Base-by-base conservation (phyloP, 2,888 invertebrate genomes). In the Plebejus argus region DNA sequence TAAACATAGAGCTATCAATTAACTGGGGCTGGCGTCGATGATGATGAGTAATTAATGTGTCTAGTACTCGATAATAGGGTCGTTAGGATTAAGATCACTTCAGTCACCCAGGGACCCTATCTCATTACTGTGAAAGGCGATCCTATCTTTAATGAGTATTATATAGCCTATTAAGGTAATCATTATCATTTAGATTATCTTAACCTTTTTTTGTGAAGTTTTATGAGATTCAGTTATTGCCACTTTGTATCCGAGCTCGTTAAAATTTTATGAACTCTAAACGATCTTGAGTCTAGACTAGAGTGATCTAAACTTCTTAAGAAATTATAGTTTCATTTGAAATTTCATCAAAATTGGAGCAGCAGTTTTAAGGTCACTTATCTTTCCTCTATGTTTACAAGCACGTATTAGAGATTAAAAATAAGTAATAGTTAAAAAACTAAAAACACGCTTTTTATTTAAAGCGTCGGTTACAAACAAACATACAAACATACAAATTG, bases 171-270 rank as follows among this genome's bases (percentile, higher is more conserved):
- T 70, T 35, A 35, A 33, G 35, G 18, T n/a, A 70, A 70, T 70
- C 35, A 70, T 70, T 33, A 70, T 70, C 6, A 70, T 61, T 61
- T 28, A 61, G 61, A 61, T 61, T 28, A 61, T 61, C 61, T 61
- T 23, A 28, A 23, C 3, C 23, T 61, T 61, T 23, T 61, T 61
- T 61, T 61, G 61, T 23, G 61, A 28, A 61, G 61, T 61, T 61
- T 61, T 61, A 61, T 61, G 61, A 61, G 61, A 4, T 61, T 23
- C 23, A 23, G 61, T 61, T 61, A 61, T 28, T 23, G 23, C 23
- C 23, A 61, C 61, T 58, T 20, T 58, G 53, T 53, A 18, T 18
- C 58, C 20, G n/a, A 58, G 58, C 20, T 58, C 20, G 20, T 58
- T 58, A n/a, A n/a, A 58, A 20, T 58, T 58, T 58, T 20, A 58